Evolutionary conservation across 2,888 invertebrate species (phyloP), one percentile per base, ranked within the genome.

Genomic region (Tinea pellionella): DNA sequence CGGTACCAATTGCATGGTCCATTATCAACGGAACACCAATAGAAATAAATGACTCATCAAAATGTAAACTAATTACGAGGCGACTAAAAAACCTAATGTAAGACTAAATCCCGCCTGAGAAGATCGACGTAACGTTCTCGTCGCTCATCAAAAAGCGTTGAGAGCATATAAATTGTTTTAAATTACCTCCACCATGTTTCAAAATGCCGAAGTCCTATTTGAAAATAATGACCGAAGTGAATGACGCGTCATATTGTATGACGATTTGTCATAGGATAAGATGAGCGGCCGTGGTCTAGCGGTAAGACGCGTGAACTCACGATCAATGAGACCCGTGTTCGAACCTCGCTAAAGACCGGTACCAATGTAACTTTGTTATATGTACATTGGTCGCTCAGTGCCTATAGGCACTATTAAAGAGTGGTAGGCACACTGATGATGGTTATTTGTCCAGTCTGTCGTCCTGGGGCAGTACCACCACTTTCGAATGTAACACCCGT

Each of bases 61-160:
- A 80, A 79, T 82, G 77, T 79, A 80, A 86, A 85, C 86, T 85
- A 87, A 87, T 87, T 86, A 86, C 81, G 69, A 66, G 62, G 64
- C 63, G 65, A 70, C 71, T 69, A 78, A 81, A 82, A 82, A 80
- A 68, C 68, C 68, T 69, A 78, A 82, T 77, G 77, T 73, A 73
- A 75, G 75, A 72, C 76, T 75, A 78, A 78, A 73, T 75, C 66
- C 70, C 19, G 47, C 47, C 47, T 37, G 37, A 37, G 37, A 37
- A 47, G 19, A 53, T 18, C 19, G 24, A 47, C 11, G 47, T 15
- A 13, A 47, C 18, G 15, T n/a, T 47, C 24, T 24, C 24, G 53
- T 1, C 3, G 53, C 19, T 53, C 53, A 24, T 19, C 53, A 53
- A 53, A 53, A 53, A 53, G 18, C 47, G 47, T 15, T 47, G 47